These are phyloP conservation scores for Mycalesis mineus DNA, from an alignment of 2,888 invertebrate species.

Conservation along the genomic window DNA sequence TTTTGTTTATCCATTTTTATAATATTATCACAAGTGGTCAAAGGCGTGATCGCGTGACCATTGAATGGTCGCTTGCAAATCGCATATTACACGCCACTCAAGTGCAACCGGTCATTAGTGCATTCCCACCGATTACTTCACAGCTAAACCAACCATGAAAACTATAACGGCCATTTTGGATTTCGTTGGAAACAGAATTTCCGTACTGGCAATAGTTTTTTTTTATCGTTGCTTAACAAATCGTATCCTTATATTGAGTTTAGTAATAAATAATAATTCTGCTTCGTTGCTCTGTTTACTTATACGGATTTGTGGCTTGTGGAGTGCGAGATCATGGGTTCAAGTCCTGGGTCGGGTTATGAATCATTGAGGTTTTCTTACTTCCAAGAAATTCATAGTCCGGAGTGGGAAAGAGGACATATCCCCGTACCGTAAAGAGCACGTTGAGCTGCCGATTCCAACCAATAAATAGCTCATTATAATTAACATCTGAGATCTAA, in stretches of 20 bases:
- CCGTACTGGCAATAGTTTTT: not conserved
- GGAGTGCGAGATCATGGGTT: too few species aligned
- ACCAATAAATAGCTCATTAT: too few species aligned
- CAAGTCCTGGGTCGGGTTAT: too few species aligned
- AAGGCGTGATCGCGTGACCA: conserved; percentile 54
- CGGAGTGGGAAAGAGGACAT: too few species aligned
- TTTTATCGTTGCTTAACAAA: not conserved
- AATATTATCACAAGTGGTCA: not conserved
- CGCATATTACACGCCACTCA: conserved; percentile 68
- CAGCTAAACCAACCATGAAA: conserved; percentile 65
- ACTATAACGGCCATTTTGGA: conserved; percentile 58
- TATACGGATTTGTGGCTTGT: too few species aligned
- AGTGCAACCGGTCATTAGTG: conserved; percentile 69
- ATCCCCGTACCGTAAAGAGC: too few species aligned
- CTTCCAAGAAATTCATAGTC: too few species aligned
- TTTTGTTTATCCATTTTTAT: not conserved
- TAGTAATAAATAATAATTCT: too few species aligned
- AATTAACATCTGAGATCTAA: too few species aligned
- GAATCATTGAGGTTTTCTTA: too few species aligned
- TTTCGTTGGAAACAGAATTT: conserved; percentile 39
- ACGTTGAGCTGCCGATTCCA: too few species aligned
- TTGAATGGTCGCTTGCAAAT: conserved; percentile 62
- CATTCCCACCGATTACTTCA: conserved; percentile 72
- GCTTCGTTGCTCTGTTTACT: too few species aligned
- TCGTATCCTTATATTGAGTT: not conserved